These are phyloP conservation scores for Chrysotoxum bicinctum DNA, from an alignment of 2,888 invertebrate genomes.

Conservation along the genomic window DNA sequence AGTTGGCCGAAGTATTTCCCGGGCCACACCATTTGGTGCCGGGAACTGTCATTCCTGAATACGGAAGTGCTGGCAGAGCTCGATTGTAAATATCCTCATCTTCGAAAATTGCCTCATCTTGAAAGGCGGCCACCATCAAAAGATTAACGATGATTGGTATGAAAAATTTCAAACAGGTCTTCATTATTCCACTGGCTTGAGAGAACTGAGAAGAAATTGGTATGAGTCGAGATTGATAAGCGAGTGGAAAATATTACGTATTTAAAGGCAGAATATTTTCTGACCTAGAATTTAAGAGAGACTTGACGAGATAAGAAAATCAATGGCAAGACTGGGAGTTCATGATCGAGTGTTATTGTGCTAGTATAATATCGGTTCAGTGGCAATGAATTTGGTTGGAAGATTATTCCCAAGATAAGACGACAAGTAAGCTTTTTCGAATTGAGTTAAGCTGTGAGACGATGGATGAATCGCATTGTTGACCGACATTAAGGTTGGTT, in stretches of 20 bases:
- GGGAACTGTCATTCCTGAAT: conserved; percentile 81
- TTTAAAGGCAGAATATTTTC: conserved; percentile 26
- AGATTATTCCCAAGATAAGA: neutral
- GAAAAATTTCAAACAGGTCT: conserved; percentile 5
- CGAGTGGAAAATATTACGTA: neutral
- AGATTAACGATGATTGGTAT: neutral
- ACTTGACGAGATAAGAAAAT: conserved; percentile 38
- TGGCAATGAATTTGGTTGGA: neutral
- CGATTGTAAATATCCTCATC: conserved; percentile 80
- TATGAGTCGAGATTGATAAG: conserved; percentile 2
- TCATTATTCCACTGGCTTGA: conserved; percentile 25
- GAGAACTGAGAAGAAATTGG: conserved; percentile 1
- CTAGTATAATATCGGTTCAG: neutral
- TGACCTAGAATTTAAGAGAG: conserved; percentile 37
- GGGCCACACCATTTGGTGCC: conserved; percentile 96
- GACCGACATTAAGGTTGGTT: neutral
- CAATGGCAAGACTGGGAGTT: conserved; percentile 43
- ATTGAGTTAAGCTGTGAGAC: neutral
- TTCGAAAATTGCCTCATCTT: conserved; percentile 80
- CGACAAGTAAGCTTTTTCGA: neutral
- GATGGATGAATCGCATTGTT: neutral
- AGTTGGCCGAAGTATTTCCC: conserved; percentile 89
- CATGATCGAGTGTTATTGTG: conserved; percentile 33
- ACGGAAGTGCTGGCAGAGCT: conserved; percentile 77
- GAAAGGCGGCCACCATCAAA: conserved; percentile 70